Conservation (phyloP, 2,113 vertebrate species). For the Austrofundulus limnaeus region DNA sequence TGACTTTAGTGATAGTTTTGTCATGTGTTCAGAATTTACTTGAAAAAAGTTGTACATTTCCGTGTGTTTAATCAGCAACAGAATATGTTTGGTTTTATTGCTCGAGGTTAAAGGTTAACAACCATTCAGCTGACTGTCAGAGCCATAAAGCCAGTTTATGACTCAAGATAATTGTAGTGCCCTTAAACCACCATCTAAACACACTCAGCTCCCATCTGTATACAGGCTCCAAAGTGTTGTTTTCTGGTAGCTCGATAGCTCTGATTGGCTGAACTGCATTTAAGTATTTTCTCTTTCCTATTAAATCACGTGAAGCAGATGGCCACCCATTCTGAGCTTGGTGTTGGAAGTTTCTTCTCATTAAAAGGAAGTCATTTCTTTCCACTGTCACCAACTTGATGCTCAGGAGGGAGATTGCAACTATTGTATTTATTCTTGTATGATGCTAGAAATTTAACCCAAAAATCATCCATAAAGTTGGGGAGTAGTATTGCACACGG, state of each 20-base stretch:
- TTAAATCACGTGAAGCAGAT: no score
- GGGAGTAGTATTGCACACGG: no score
- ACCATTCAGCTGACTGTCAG: slow-evolving; percentile 46
- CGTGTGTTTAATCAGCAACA: slow-evolving; percentile 20
- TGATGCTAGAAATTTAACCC: no score
- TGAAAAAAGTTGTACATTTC: neutral
- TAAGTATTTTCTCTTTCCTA: slow-evolving; percentile 16
- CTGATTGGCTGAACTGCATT: slow-evolving; percentile 2
- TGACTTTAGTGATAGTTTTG: neutral
- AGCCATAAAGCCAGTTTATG: slow-evolving; percentile 60
- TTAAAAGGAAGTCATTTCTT: no score
- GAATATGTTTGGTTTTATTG: slow-evolving; percentile 22
- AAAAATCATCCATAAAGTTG: no score
- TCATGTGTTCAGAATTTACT: neutral
- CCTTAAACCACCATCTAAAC: slow-evolving; percentile 41
- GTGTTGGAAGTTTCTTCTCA: no score
- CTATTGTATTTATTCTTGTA: no score
- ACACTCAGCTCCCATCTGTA: neutral
- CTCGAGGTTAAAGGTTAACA: slow-evolving; percentile 54
- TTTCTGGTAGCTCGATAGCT: neutral
- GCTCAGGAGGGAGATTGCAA: no score
- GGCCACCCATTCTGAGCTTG: no score
- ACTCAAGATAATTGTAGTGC: slow-evolving; percentile 25
- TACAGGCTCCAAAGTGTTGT: neutral
- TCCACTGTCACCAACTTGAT: no score